A percentile compares a stretch with the other conserved stretches of the same genome.
These are phyloP conservation scores for Hydrolagus affinis DNA, from an alignment of 2,113 vertebrate genomes.

Conservation along the genomic window DNA sequence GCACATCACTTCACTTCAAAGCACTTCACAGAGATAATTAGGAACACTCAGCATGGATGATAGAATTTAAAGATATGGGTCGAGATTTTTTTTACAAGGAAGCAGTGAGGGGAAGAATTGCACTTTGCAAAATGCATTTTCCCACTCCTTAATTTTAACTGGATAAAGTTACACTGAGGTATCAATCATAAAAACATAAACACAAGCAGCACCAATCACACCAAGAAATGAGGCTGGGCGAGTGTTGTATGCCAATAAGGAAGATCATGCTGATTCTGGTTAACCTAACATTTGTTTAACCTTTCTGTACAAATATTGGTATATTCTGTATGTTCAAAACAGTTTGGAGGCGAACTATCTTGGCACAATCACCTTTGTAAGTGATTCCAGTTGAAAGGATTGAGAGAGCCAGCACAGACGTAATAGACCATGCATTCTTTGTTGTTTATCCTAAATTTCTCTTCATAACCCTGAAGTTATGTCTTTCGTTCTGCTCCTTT, in stretches of 20 bases:
- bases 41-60: too few relatives aligned
- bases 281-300: neutral
- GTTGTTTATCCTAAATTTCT: too few relatives aligned
- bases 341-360: neutral
- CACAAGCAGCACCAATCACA: neutral
- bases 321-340: neutral
- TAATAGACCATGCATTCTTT: too few relatives aligned
- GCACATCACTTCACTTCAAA: too few relatives aligned
- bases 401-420: too few relatives aligned
- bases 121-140: neutral
- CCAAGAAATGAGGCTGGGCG: neutral
- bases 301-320: neutral
- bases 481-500: too few relatives aligned
- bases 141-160: neutral
- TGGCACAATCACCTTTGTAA: too few relatives aligned
- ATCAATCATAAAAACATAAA: neutral
- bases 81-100: neutral
- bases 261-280: neutral
- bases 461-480: too few relatives aligned
- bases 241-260: neutral
- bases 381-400: too few relatives aligned
- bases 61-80: too few relatives aligned
- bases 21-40: too few relatives aligned
- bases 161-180: neutral
- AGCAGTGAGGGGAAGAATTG: neutral